These are phyloP conservation scores for Agriopis leucophaearia DNA, from an alignment of 2,888 invertebrate species.

Conservation along the genomic window DNA sequence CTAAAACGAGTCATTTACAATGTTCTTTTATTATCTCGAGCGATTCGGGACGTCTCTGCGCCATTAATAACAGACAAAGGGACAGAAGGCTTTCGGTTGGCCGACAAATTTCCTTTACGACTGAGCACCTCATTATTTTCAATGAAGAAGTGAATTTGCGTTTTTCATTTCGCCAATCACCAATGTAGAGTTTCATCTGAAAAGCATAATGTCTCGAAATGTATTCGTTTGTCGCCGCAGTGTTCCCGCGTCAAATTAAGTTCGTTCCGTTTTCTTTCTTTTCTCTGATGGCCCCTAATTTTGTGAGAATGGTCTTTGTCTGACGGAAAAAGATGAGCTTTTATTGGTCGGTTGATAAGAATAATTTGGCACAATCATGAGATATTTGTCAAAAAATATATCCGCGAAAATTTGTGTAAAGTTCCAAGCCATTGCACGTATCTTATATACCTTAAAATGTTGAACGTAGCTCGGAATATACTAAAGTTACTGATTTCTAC, in stretches of 20 bases:
- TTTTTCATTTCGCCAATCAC: slow-evolving; percentile 55
- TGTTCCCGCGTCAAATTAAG: slow-evolving; percentile 29
- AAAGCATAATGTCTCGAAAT: slow-evolving; percentile 31
- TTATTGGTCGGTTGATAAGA: slow-evolving; percentile 14
- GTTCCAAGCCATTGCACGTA: too few species aligned
- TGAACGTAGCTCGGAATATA: slow-evolving; percentile 8
- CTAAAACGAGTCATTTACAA: slow-evolving; percentile 63
- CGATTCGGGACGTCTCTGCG: slow-evolving; percentile 53
- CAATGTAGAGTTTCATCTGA: slow-evolving; percentile 26
- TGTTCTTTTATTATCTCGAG: slow-evolving; percentile 66
- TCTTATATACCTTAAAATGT: slow-evolving; percentile 22
- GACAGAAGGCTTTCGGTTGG: slow-evolving; percentile 59
- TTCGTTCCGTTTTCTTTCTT: slow-evolving; percentile 22
- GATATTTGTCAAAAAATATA: not conserved
- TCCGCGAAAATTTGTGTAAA: not conserved
- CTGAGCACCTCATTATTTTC: slow-evolving; percentile 70
- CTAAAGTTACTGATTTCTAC: slow-evolving; percentile 2
- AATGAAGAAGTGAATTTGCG: slow-evolving; percentile 60
- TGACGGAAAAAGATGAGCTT: slow-evolving; percentile 8
- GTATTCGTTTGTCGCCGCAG: slow-evolving; percentile 35
- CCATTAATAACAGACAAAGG: slow-evolving; percentile 67
- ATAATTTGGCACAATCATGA: not conserved
- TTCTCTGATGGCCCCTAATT: slow-evolving; percentile 16
- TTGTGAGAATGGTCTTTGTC: slow-evolving; percentile 26
- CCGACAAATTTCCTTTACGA: slow-evolving; percentile 60